Percentiles rank a stretch among this genome's conserved stretches.
These are phyloP conservation scores for Amphiprion clarkii DNA, from an alignment of 2,797 vertebrate species.

Conservation along the genomic window DNA sequence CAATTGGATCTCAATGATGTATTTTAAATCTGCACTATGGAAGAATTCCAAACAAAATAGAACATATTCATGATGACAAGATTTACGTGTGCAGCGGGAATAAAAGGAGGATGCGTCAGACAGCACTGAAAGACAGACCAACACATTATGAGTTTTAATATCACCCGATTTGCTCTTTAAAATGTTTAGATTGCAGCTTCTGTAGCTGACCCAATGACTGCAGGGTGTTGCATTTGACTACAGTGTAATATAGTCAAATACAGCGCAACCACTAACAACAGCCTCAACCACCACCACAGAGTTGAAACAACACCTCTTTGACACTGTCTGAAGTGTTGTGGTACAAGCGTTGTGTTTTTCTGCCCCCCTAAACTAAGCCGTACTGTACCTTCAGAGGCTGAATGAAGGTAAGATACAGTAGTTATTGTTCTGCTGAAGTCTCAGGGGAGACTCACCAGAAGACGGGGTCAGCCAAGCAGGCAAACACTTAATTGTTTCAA, in stretches of 20 bases:
- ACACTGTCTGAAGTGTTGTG: background rate
- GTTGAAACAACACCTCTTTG: conserved; percentile 22
- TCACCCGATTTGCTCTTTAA: background rate
- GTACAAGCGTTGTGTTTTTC: conserved; percentile 42
- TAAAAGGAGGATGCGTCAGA: too few species aligned
- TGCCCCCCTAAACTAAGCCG: conserved; percentile 8
- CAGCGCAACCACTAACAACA: background rate
- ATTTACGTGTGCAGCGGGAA: too few species aligned
- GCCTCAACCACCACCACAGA: background rate
- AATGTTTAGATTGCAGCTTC: background rate
- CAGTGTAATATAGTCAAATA: background rate
- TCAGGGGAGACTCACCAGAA: conserved; percentile 73
- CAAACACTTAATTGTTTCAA: conserved; percentile 83
- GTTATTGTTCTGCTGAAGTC: conserved; percentile 75
- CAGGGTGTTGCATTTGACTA: background rate
- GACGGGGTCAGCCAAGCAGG: conserved; percentile 84
- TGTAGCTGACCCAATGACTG: background rate
- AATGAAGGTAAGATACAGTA: conserved; percentile 61
- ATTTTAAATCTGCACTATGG: too few species aligned
- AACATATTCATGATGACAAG: too few species aligned
- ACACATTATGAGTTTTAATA: background rate
- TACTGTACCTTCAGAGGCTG: conserved; percentile 50
- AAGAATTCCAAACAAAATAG: too few species aligned
- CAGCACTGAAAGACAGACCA: too few species aligned
- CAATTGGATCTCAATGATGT: too few species aligned